phyloP scores from a whole-genome alignment of 2,888 invertebrate genomes.

The Bombyx huttoni region DNA sequence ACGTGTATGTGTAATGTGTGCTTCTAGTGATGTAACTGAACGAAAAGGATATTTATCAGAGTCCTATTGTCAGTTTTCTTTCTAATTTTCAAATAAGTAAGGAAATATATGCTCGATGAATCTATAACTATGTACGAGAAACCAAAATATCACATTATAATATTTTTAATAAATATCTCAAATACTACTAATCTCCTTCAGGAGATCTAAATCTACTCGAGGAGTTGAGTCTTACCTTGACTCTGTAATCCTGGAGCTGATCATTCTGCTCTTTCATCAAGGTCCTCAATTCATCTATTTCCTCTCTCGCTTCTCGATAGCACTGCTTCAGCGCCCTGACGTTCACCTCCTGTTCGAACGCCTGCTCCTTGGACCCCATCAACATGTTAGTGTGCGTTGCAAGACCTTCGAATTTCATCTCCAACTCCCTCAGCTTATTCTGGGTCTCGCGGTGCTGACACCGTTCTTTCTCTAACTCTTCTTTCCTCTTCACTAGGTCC shows the following conservation, averaged over 20 bases:
- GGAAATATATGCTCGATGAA: too few relatives aligned
- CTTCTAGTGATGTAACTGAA: too few relatives aligned
- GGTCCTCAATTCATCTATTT: constrained; percentile 72
- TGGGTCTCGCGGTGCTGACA: constrained; percentile 70
- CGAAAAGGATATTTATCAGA: too few relatives aligned
- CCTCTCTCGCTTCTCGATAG: constrained; percentile 72
- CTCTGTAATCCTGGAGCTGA: constrained; percentile 79
- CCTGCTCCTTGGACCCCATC: constrained; percentile 73
- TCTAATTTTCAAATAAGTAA: too few relatives aligned
- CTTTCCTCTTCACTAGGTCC: constrained; percentile 55
- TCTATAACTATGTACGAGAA: too few relatives aligned
- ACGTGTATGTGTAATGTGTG: too few relatives aligned
- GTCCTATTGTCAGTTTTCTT: too few relatives aligned
- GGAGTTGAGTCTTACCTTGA: constrained; percentile 55
- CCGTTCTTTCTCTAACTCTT: constrained; percentile 72
- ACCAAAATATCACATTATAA: too few relatives aligned
- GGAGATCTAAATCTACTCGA: too few relatives aligned
- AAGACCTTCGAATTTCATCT: constrained; percentile 50
- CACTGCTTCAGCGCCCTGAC: constrained; percentile 62
- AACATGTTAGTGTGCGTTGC: constrained; percentile 49
- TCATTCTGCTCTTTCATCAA: constrained; percentile 76
- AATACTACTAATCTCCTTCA: too few relatives aligned
- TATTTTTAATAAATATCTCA: too few relatives aligned
- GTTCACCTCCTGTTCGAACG: constrained; percentile 70
- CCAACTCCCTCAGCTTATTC: constrained; percentile 46